Evolutionary conservation across 2,888 invertebrate species (phyloP).

Genomic region (Pycnomerus fuliginosus): DNA sequence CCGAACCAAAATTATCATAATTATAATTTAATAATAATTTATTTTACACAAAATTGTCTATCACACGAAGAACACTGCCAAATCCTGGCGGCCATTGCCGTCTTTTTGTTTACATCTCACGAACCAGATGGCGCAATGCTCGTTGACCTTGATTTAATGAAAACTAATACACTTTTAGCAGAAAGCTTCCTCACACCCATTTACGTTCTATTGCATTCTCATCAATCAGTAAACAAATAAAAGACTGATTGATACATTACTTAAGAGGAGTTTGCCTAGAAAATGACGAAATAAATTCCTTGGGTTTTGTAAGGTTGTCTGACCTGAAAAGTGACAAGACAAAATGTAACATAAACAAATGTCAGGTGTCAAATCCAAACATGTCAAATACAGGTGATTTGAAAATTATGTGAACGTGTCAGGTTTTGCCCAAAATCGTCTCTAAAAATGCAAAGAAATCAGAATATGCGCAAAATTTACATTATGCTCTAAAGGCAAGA

Average conservation of each 20-base stretch:
- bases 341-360: neutral
- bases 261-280: no score
- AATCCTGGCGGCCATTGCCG: constrained; percentile 51
- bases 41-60: constrained; percentile 41
- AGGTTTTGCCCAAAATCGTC: neutral
- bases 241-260: no score
- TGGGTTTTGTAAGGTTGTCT: no score
- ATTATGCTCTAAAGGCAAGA: constrained; percentile 1
- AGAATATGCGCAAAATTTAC: constrained; percentile 1
- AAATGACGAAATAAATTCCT: no score
- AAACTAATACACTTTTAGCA: no score
- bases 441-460: no score
- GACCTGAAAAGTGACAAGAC: no score
- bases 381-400: constrained; percentile 23
- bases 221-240: no score
- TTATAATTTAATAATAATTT: constrained; percentile 38
- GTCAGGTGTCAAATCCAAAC: constrained; percentile 7
- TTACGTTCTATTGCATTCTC: no score
- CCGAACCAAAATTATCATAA: constrained; percentile 60
- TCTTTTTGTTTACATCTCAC: constrained; percentile 45
- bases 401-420: constrained; percentile 32
- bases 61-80: constrained; percentile 47
- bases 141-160: constrained; percentile 24
- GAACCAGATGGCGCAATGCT: constrained; percentile 48
- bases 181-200: no score